A percentile compares a stretch with the other conserved stretches of the same genome.
Conservation (phyloP, 2,888 invertebrate species). For the Ferdinandea cuprea region DNA sequence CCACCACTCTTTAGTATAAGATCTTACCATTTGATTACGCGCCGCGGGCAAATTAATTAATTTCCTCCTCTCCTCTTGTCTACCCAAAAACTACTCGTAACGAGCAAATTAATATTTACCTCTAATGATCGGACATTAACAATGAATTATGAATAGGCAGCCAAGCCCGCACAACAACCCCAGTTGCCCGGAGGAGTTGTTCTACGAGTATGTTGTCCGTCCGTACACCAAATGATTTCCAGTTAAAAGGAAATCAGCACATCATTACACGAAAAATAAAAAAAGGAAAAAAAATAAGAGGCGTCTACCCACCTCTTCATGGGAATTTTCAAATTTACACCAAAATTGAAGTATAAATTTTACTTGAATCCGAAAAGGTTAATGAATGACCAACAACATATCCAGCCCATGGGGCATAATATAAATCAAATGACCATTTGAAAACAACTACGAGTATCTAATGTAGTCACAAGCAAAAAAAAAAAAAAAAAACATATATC, state of each 20-base stretch:
- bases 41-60: conserved; percentile 23
- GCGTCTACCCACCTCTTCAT: neutral
- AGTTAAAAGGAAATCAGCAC: conserved; percentile 53
- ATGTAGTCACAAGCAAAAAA: neutral
- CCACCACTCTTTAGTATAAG: conserved; percentile 2
- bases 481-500: conserved; percentile 27
- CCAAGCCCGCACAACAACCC: conserved; percentile 3
- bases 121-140: conserved; percentile 49
- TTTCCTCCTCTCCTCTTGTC: neutral
- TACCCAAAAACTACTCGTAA: neutral
- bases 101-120: conserved; percentile 47
- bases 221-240: conserved; percentile 14
- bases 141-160: conserved; percentile 48
- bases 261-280: conserved; percentile 40
- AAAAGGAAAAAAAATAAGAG: too few relatives aligned
- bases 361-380: neutral
- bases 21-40: conserved; percentile 8
- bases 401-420: neutral
- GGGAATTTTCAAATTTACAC: conserved; percentile 39
- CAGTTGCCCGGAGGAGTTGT: conserved; percentile 4
- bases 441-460: too few relatives aligned
- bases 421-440: conserved; percentile 13
- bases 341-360: conserved; percentile 13
- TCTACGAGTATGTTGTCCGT: too few relatives aligned
- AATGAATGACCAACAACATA: neutral